phyloP scores from a whole-genome alignment of 2,797 vertebrate genomes.

The Gymnodraco acuticeps region DNA sequence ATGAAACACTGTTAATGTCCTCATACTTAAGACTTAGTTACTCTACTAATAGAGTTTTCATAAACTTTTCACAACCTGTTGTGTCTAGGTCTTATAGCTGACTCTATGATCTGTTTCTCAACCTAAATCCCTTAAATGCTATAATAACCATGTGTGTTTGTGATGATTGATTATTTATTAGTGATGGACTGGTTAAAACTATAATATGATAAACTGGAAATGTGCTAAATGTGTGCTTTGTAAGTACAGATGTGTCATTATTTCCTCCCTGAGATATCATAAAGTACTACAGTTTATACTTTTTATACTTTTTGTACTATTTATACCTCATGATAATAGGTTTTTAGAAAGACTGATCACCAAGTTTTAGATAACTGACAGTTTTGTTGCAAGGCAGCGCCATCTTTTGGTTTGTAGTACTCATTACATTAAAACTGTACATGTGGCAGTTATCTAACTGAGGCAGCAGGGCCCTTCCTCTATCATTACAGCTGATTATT shows the following conservation, averaged over 20 bases:
- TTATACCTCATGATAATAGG: background rate
- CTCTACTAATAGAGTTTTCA: too few relatives aligned
- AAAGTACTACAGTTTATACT: background rate
- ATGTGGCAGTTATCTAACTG: conserved; percentile 54
- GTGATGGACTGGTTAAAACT: conserved; percentile 14
- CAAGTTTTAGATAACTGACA: background rate
- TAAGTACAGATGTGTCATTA: background rate
- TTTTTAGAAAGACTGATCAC: background rate
- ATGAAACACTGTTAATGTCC: too few relatives aligned
- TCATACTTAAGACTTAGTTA: too few relatives aligned
- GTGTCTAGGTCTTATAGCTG: too few relatives aligned
- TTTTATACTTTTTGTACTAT: too few relatives aligned
- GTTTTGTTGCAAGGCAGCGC: conserved; percentile 59
- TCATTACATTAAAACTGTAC: conserved; percentile 60
- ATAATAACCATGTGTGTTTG: background rate
- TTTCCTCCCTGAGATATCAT: background rate
- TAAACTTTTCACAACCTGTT: too few relatives aligned
- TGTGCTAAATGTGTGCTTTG: background rate
- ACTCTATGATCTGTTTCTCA: too few relatives aligned
- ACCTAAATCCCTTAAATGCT: too few relatives aligned
- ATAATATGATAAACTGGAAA: background rate
- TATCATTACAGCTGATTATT: background rate
- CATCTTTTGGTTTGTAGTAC: conserved; percentile 67
- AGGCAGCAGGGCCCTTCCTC: background rate
- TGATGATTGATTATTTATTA: background rate